Base-by-base conservation (phyloP, 2,888 invertebrate species). In the Athrips mouffetella region DNA sequence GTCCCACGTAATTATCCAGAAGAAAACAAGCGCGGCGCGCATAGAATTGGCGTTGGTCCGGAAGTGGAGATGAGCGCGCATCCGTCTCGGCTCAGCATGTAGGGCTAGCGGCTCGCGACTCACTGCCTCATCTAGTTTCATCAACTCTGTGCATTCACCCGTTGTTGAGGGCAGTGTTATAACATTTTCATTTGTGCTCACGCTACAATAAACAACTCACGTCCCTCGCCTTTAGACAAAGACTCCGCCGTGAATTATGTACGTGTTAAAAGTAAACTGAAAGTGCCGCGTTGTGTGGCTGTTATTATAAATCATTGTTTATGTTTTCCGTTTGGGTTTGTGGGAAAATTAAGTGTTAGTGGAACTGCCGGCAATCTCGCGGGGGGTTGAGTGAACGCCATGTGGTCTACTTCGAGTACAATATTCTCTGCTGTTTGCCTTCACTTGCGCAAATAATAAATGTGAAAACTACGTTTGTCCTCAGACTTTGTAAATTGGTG, bases 251-350 rank as follows among this genome's bases (percentile, higher is more conserved):
- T 88, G 87, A 88, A 84, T 88, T 86, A 88, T 88, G 80, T 83
- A 88, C 87, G 87, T 86, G 88, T 88, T 88, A 87, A 88, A 88
- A 87, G 86, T 88, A 87, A 87, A 87, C 86, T 83, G 83, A 86
- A 87, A 88, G 87, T 88, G 83, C 78, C 82, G 77, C 84, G 81
- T 80, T 85, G 77, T 85, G 79, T 82, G 81, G 80, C 74, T 77
- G 86, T 84, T 87, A 87, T 83, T 86, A 89, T 89, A 89, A 89
- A 89, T 89, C 88, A 89, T 88, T 87, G 86, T 83, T 89, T 89
- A 88, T 88, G 89, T 80, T 88, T 89, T 89, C 89, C 88, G 89
- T 86, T 88, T 86, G 81, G 73, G 77, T 80, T 81, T 71, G 77
- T 78, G 72, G 71, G 72, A 70, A 78, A 84, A 87, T 85, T 85